Conservation (phyloP, 2,797 vertebrate genomes). For the Antennarius maculatus region DNA sequence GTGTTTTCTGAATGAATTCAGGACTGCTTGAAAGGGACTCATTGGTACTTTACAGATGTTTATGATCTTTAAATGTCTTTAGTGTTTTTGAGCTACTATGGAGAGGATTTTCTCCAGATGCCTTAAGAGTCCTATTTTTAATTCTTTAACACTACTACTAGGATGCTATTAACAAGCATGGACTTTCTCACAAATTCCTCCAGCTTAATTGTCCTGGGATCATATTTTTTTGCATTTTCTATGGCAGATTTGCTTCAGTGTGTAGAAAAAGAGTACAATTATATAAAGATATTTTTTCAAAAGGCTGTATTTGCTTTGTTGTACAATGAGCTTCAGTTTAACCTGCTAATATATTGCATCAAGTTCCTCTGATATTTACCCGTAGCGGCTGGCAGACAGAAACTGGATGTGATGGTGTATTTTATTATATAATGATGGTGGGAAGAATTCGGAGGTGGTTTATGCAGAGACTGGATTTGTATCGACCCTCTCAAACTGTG, state of each 20-base stretch:
- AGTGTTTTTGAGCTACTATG: slow-evolving; percentile 72
- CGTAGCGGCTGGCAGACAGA: slow-evolving; percentile 20
- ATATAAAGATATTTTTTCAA: slow-evolving; percentile 84
- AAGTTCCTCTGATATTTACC: neutral
- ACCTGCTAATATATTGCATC: slow-evolving; percentile 38
- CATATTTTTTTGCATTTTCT: slow-evolving; percentile 67
- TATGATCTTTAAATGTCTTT: slow-evolving; percentile 40
- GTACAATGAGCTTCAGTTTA: slow-evolving; percentile 48
- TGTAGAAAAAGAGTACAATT: slow-evolving; percentile 75
- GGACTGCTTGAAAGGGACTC: slow-evolving; percentile 63
- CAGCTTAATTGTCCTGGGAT: slow-evolving; percentile 34
- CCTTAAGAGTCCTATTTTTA: slow-evolving; percentile 67
- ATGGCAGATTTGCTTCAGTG: slow-evolving; percentile 66
- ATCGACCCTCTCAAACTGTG: slow-evolving; percentile 57
- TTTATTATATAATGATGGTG: slow-evolving; percentile 40
- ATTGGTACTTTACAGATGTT: slow-evolving; percentile 60
- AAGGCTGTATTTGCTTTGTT: slow-evolving; percentile 64
- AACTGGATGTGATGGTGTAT: slow-evolving; percentile 34
- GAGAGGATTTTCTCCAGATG: slow-evolving; percentile 60
- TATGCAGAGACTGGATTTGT: slow-evolving; percentile 36
- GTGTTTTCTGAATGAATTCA: slow-evolving; percentile 29
- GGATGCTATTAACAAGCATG: slow-evolving; percentile 42
- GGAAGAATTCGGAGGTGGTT: slow-evolving; percentile 1
- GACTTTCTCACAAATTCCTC: slow-evolving; percentile 42
- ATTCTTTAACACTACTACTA: slow-evolving; percentile 48